These are phyloP conservation scores for Ephydatia muelleri DNA, from an alignment of 37 sponge, comb jelly and placozoan species.

Conservation along the genomic window DNA sequence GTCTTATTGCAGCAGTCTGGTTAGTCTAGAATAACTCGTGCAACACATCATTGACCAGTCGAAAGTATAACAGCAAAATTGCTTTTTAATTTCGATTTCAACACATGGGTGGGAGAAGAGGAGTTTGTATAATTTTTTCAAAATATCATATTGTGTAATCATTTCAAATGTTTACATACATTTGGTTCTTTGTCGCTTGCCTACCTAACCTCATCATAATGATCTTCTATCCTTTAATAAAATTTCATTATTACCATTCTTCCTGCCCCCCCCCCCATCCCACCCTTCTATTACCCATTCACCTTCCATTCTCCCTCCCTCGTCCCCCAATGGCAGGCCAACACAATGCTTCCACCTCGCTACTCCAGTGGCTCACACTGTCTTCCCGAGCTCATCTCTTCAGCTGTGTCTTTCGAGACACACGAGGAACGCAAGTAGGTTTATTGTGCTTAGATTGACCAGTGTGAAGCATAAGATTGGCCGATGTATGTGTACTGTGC, in stretches of 20 bases:
- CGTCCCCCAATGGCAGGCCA: slow-evolving; percentile 15
- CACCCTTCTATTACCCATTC: no score
- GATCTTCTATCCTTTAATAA: no score
- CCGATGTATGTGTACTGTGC: background rate
- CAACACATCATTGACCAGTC: no score
- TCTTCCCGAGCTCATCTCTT: slow-evolving; percentile 54
- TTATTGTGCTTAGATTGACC: background rate
- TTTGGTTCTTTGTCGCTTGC: no score
- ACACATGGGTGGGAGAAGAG: no score
- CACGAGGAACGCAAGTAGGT: slow-evolving; percentile 35
- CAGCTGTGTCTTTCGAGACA: slow-evolving; percentile 51
- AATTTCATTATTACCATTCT: no score
- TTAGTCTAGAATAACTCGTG: no score
- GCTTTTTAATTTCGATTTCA: no score
- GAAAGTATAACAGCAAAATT: no score
- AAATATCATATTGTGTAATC: background rate
- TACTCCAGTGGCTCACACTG: slow-evolving; percentile 34
- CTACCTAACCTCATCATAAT: no score
- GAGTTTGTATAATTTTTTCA: no score
- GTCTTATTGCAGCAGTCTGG: background rate
- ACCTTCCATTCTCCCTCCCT: background rate
- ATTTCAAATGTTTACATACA: background rate
- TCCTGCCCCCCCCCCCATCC: no score
- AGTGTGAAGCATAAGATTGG: background rate
- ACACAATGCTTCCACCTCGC: slow-evolving; percentile 54